These are phyloP conservation scores for Antitype chi DNA, from an alignment of 2,888 invertebrate species.

Conservation along the genomic window DNA sequence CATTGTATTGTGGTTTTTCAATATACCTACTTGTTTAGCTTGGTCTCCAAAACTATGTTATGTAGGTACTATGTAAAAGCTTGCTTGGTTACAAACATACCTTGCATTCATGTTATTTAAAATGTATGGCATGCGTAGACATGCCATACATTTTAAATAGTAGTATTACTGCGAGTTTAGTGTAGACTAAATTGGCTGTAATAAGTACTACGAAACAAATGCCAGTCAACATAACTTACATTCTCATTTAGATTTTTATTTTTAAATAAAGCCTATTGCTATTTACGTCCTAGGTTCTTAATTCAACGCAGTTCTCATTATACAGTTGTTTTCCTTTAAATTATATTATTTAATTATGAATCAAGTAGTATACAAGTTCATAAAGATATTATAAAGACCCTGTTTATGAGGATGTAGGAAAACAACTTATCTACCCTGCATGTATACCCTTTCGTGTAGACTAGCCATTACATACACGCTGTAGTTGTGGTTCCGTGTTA, in stretches of 20 bases:
- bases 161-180: too few relatives aligned
- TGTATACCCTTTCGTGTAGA: constrained; percentile 10
- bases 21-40: neutral
- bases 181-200: constrained; percentile 16
- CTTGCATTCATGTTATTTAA: constrained; percentile 14
- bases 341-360: too few relatives aligned
- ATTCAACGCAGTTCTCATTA: too few relatives aligned
- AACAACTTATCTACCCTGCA: neutral
- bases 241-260: neutral
- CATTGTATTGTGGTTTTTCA: neutral
- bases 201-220: neutral
- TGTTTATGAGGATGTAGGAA: neutral
- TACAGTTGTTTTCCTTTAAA: neutral
- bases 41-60: neutral
- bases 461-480: constrained; percentile 2
- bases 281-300: too few relatives aligned
- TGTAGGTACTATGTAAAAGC: constrained; percentile 6
- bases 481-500: constrained; percentile 32
- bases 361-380: neutral
- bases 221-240: constrained; percentile 2
- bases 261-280: neutral
- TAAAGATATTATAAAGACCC: neutral
- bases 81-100: constrained; percentile 14
- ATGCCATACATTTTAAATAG: too few relatives aligned
- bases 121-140: constrained; percentile 17